Base-by-base conservation (phyloP, 2,113 vertebrate genomes). In the Archilochus colubris region DNA sequence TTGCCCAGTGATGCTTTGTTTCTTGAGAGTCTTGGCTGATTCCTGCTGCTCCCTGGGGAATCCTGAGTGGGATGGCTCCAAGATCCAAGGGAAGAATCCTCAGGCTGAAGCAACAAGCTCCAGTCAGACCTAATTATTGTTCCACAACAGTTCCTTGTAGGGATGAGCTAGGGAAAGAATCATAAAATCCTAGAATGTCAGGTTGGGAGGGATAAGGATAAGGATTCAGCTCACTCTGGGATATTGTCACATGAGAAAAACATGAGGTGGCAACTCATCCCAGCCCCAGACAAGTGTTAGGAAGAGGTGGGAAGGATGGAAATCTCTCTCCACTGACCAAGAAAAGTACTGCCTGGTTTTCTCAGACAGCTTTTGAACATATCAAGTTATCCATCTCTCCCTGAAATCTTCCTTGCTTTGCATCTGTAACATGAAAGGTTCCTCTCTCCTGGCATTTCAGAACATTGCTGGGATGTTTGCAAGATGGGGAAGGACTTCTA, bases 221-320 rank as follows among this genome's bases (percentile, higher is more conserved):
- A 58, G 40, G 55, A 54, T 21, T 24, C 8, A 48, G 17, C 62
- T 25, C 21, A 28, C 12, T 64, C 48, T 44, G 21, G 36, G 40
- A 48, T 12, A 23, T 8, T 43, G 31, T 40, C 31, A 9, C 12
- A 14, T 16, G 12, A 63, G 30, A 3, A 64, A 55, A 88, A 87
- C 31, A 43, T 15, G 1, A 44, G 9, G 28, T 14, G 36, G 23
- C 5, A 58, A 9, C 10, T 69, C 59, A n/a, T 77, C 5, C 12
- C 30, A 62, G 14, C 3, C 8, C 36, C 14, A 4, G 3, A 4
- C 8, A 50, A 44, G 9, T 2, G 3, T 36, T 2, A 0, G 30
- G 18, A n/a, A 82, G 8, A 15, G 3, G 8, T 46, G 43, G 57
- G 38, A 9, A 46, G 46, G 7, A 28, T 36, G 40, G 9, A 40